These are phyloP conservation scores for Meteorus sp. DNA, from an alignment of 1,140 invertebrate species.

Conservation along the genomic window DNA sequence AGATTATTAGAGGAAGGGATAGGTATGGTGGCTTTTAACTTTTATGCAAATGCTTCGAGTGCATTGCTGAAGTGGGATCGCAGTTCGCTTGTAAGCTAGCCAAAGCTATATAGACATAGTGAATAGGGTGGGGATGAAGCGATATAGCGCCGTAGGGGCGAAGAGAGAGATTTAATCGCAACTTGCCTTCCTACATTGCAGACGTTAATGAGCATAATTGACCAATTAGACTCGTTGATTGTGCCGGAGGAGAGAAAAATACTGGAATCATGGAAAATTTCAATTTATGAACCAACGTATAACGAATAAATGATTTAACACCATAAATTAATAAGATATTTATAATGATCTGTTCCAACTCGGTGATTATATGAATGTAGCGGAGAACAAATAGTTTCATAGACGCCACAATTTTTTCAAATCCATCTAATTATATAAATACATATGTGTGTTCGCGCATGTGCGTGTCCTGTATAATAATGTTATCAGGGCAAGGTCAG, in stretches of 20 bases:
- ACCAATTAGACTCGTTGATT: conserved; percentile 56
- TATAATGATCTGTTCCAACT: not conserved
- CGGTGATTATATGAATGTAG: not conserved
- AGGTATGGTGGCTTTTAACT: conserved; percentile 15
- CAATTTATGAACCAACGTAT: conserved; percentile 20
- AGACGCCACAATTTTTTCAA: not conserved
- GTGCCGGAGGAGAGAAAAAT: conserved; percentile 42
- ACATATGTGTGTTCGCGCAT: not conserved
- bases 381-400: not conserved
- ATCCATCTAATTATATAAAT: not conserved
- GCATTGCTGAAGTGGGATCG: not conserved
- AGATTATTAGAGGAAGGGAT: no score
- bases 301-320: not conserved
- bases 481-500: conserved; percentile 32
- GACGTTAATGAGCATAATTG: conserved; percentile 61
- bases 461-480: conserved; percentile 16
- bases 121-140: not conserved
- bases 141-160: conserved; percentile 11
- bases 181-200: conserved; percentile 50
- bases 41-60: conserved; percentile 16
- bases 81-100: no score
- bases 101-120: no score
- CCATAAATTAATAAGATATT: not conserved
- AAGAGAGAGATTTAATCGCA: conserved; percentile 52
- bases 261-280: conserved; percentile 28